Evolutionary conservation across 2,797 vertebrate genomes (phyloP).

Genomic region (Myotis planiceps): DNA sequence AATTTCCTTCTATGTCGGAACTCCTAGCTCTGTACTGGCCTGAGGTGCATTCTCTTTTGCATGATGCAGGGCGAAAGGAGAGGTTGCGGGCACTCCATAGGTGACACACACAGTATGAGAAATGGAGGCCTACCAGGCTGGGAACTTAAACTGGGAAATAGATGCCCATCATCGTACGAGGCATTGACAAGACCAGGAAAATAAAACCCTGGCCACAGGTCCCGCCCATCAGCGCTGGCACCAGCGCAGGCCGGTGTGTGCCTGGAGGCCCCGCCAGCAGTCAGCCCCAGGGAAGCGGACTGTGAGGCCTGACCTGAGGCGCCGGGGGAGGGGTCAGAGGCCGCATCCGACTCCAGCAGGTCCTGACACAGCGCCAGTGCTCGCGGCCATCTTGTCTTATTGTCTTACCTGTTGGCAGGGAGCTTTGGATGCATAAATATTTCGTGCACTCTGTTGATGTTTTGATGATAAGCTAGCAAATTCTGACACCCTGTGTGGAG

Average conservation of each 20-base stretch:
- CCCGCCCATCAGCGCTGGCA: neutral
- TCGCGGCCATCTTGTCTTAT: neutral
- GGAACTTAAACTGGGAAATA: neutral
- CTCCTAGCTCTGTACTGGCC: neutral
- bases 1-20: neutral
- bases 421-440: neutral
- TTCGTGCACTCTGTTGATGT: neutral
- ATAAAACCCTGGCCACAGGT: neutral
- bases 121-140: neutral
- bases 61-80: neutral
- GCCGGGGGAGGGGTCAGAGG: neutral
- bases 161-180: neutral
- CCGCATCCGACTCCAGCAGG: neutral
- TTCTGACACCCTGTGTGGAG: neutral
- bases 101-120: neutral
- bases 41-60: neutral
- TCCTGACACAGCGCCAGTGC: neutral
- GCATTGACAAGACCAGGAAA: neutral
- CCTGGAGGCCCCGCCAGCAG: neutral
- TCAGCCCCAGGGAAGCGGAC: neutral
- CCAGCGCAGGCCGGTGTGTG: neutral
- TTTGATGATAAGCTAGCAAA: neutral
- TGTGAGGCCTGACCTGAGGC: rapidly evolving
- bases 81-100: neutral
- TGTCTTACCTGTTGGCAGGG: neutral